phyloP scores from a whole-genome alignment of 2,113 vertebrate species.

The Hydrochoerus hydrochaeris region DNA sequence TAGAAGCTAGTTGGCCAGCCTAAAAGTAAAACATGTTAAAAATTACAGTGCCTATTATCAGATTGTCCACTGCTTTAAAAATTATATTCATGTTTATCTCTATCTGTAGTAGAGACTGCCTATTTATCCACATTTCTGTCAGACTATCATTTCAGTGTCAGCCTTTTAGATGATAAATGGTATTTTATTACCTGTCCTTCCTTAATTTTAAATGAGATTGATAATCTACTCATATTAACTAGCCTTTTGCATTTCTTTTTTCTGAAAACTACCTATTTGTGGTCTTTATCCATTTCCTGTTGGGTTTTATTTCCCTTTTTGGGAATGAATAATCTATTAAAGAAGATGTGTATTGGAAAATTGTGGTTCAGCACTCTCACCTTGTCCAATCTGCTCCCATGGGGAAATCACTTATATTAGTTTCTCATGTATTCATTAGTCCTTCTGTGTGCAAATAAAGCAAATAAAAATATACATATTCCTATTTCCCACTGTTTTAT shows the following conservation, averaged over 20 bases:
- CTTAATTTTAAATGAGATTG: conserved; percentile 46
- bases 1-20: neutral
- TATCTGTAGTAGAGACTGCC: neutral
- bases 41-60: neutral
- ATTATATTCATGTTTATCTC: conserved; percentile 34
- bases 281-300: conserved; percentile 29
- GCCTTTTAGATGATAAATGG: conserved; percentile 36
- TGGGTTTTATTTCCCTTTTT: conserved; percentile 12
- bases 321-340: neutral
- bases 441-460: conserved; percentile 20
- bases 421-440: neutral
- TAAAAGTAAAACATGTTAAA: conserved; percentile 22
- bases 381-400: neutral
- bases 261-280: conserved; percentile 32
- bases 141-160: neutral
- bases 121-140: neutral
- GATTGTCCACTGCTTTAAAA: neutral
- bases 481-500: neutral
- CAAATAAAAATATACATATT: neutral
- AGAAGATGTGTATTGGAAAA: neutral
- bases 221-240: conserved; percentile 56
- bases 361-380: neutral
- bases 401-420: neutral
- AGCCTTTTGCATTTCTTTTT: conserved; percentile 54
- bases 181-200: conserved; percentile 16